Base-by-base conservation (phyloP, 2,797 vertebrate species). In the Tympanoctomys barrerae region DNA sequence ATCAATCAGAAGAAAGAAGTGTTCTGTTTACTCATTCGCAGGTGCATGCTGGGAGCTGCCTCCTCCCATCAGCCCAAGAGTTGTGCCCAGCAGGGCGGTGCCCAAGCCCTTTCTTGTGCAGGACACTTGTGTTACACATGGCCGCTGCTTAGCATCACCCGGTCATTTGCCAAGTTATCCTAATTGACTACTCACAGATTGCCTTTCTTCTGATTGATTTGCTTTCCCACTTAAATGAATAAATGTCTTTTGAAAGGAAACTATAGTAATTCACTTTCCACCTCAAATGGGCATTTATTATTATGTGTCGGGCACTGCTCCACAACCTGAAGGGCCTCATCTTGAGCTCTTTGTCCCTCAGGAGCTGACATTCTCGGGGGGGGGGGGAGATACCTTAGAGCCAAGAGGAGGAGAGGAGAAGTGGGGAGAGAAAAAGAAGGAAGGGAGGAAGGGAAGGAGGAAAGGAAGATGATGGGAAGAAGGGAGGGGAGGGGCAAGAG, bases 61-160 rank as follows among this genome's bases (percentile, higher is more conserved):
- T 4, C n/a, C 68, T 36, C 68, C 68, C n/a, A 4, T 18, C 22
- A 81, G 12, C 19, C 31, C 10, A n/a, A 18, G 7, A n/a, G n/a
- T 8, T 28, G 13, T 31, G 18, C 36, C 49, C 28, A 62, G 83
- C 46, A 33, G 57, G 83, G 83, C 33, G 22, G 26, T 22, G 36
- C 12, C 39, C 24, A n/a, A 33, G 9, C 26, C 70, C 71, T 1
- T 49, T 31, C 61, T 61, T 2, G 11, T 16, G n/a, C 54, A 2
- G 2, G 39, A 49, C 31, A 31, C 39, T 66, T 1, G 6, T 26
- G 1, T 4, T 5, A 3, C 2, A 49, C 14, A 6, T 10, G 36
- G 39, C 87, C 36, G 1, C 31, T 11, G 0, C 46, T 16, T 31
- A n/a, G 31, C 36, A 46, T n/a, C 61, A 22, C 84, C 36, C 31